Base-by-base conservation (phyloP, 2,888 invertebrate species). In the Pardosa pseudoannulata region DNA sequence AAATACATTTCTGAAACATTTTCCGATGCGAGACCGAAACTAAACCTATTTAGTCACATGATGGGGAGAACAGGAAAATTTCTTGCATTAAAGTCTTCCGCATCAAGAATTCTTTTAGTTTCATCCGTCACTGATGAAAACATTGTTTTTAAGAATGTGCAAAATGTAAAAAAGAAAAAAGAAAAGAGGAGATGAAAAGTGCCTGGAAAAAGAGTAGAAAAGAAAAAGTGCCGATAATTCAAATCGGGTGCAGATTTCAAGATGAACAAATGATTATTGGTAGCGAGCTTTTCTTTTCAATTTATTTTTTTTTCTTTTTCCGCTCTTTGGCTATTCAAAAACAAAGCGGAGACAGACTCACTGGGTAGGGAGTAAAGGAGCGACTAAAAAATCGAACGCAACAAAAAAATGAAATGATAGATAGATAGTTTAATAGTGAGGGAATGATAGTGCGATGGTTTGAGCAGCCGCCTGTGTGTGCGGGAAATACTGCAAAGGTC, bases 231-330 rank as follows among this genome's bases (percentile, higher is more conserved):
- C 78, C 83, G 83, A 83, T 83, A 83, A 83, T 83, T 83, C 78
- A 83, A 83, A 83, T 83, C 83, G 83, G 72, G 78, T 78, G 64
- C 83, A 78, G 83, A 83, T 78, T 81, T 81, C 81, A 75, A 68
- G 74, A 81, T 78, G 76, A 78, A 78, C 83, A 83, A 78, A 83
- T 83, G 83, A 78, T 83, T 83, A 83, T 83, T 83, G 83, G 83
- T 78, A 65, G 78, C 27, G 41, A 76, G 65, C 32, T 31, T 78
- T 82, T 67, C 72, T 78, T 78, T 78, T 70, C 78, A 83, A 41
- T 81, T 81, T 70, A 67, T 78, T 64, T 29, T 41, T 56, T 70
- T 31, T 70, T 39, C 64, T 32, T 62, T 64, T 67, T 62, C 32
- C 67, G 28, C 62, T 75, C 75, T 82, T 75, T 82, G 41, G 70